phyloP scores from a whole-genome alignment of 2,113 vertebrate genomes.

The Axis porcinus region DNA sequence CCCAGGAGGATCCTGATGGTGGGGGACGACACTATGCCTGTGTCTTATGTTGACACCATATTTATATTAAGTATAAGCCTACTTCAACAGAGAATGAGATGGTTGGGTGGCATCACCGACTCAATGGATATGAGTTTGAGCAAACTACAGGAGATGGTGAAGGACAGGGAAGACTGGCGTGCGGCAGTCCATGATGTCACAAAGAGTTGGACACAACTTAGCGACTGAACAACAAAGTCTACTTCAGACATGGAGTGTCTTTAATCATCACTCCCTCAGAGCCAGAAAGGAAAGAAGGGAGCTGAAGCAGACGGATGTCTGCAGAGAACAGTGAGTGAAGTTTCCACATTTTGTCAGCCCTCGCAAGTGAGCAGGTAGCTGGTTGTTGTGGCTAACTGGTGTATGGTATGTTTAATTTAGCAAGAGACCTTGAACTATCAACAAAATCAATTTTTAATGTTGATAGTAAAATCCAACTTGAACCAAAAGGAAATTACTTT shows the following conservation, averaged over 20 bases:
- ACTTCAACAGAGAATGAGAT: background rate
- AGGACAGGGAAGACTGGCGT: background rate
- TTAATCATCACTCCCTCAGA: background rate
- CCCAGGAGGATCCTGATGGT: background rate
- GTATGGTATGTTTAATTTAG: background rate
- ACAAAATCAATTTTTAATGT: background rate
- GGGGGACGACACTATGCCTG: no score
- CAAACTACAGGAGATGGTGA: background rate
- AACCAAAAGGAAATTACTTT: background rate
- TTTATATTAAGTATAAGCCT: background rate
- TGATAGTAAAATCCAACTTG: background rate
- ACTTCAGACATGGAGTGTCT: background rate
- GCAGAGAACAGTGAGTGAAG: background rate
- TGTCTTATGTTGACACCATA: fast-evolving
- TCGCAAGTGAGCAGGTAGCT: background rate
- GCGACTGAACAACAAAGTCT: background rate
- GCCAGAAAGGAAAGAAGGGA: background rate
- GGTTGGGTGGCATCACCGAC: background rate
- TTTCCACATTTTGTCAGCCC: background rate
- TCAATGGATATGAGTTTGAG: background rate
- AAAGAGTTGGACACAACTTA: background rate
- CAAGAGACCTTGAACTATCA: background rate
- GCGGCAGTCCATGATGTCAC: background rate
- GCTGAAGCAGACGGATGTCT: background rate
- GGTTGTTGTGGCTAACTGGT: background rate